phyloP scores from a whole-genome alignment of 2,888 invertebrate genomes.

The Lepidochrysops patricia region DNA sequence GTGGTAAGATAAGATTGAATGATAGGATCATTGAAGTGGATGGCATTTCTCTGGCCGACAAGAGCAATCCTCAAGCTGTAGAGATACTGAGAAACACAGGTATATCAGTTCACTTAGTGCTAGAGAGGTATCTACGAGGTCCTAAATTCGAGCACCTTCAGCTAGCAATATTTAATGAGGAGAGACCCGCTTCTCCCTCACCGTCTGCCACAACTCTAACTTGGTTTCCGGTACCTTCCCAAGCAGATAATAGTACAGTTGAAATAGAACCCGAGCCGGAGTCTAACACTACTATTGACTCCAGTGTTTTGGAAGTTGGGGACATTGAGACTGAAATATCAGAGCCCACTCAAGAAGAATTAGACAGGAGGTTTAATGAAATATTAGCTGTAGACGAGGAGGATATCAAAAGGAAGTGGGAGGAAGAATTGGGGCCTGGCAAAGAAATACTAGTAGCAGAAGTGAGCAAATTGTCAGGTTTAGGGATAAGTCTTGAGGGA shows the following conservation, averaged over 20 bases:
- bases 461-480: slow-evolving; percentile 91
- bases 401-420: slow-evolving; percentile 86
- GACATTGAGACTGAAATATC: slow-evolving; percentile 46
- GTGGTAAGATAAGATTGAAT: slow-evolving; percentile 93
- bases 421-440: slow-evolving; percentile 85
- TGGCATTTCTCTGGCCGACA: slow-evolving; percentile 89
- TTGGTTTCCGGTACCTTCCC: slow-evolving; percentile 87
- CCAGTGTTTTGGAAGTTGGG: slow-evolving; percentile 77
- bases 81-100: slow-evolving; percentile 96
- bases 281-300: slow-evolving; percentile 86
- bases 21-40: slow-evolving; percentile 98
- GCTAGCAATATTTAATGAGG: slow-evolving; percentile 83
- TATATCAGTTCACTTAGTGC: slow-evolving; percentile 88
- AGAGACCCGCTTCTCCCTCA: slow-evolving; percentile 76
- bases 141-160: slow-evolving; percentile 94
- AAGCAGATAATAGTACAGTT: slow-evolving; percentile 69
- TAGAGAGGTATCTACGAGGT: slow-evolving; percentile 94
- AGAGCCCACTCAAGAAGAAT: slow-evolving; percentile 69
- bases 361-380: slow-evolving; percentile 69
- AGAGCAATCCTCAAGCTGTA: slow-evolving; percentile 97
- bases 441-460: slow-evolving; percentile 94
- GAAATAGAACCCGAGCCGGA: slow-evolving; percentile 86
- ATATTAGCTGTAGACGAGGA: slow-evolving; percentile 72
- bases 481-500: slow-evolving; percentile 98
- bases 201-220: slow-evolving; percentile 88